Base-by-base conservation (phyloP, 2,797 vertebrate genomes). In the Enteromius afrohamiltoni region DNA sequence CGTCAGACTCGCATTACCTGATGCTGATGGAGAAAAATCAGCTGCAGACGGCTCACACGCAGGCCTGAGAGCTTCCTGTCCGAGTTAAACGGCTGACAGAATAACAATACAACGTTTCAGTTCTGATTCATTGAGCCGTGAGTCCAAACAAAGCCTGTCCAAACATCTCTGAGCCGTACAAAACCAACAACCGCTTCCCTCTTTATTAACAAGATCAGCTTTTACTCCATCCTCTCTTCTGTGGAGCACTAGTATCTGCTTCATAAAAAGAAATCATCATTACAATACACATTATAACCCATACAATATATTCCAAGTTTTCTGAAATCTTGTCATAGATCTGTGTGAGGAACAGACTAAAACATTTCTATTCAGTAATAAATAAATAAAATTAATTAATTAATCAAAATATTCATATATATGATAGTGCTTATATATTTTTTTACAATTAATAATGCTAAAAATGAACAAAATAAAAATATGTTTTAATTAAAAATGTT, bases 41-140 rank as follows among this genome's bases (percentile, higher is more conserved):
- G 69, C n/a, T 55, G 53, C 53, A 9, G n/a, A 71, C 17, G 21
- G 40, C 58, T 64, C 49, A 55, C 29, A 53, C 11, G 11, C 73
- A 1, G 49, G 55, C 78, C 67, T 45, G 53, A 71, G 55, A 64
- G 31, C 71, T 82, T 82, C 71, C 80, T 76, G 68, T 71, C 58
- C 1, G 60, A 53, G 45, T 42, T 75, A 40, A 75, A 34, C 45
- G 45, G 70, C 23, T 80, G 70, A 74, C 75, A 67, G 80, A 65
- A 21, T 65, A 82, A 82, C 80, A 82, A 82, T 65, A 75, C 76
- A 58, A 47, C 62, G 82, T 83, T 77, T 71, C 82, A 79, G 75
- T 62, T 83, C 75, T 71, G 26, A 62, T 47, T 62, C 76, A 83
- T 17, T 49, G 64, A 77, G 68, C 74, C 74, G 8, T 47, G 75